Base-by-base conservation (phyloP, 2,113 vertebrate species). In the Megalops atlanticus region DNA sequence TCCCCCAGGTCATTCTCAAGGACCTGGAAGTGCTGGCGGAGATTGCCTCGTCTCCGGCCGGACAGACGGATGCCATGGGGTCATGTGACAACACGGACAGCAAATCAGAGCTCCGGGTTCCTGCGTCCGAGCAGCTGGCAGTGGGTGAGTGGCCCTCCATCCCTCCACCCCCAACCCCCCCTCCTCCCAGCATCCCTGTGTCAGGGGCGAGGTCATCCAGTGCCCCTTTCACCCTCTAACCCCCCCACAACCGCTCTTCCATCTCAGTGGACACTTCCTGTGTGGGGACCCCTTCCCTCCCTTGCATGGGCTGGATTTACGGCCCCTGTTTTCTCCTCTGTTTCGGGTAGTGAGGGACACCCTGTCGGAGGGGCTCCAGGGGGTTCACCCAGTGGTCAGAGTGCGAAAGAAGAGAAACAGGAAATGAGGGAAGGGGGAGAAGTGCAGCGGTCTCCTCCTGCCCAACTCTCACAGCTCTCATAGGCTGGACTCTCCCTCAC, bases 1-100 rank as follows among this genome's bases (percentile, higher is more conserved):
- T 82, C 74, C 64, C 4, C 18, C 85, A 97, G 96, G 98, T 99
- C 43, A 97, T 99, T 84, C 92, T 99, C 81, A 99, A 99, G 92
- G 98, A 99, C 87, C 91, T 99, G 88, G 98, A 99, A 58, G 94
- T 99, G 75, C 83, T 99, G 68, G 98, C 98, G 0, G 98, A 99
- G 92, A 99, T 99, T 0, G 98, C 97, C 0, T 99, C 98, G 11
- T 99, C 98, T n/a, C 98, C 98, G 0, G 98, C 98, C 0, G 97
- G 98, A 78, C 98, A 99, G 86, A 95, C 94, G 0, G 97, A 97
- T 76, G 90, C 83, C 15, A 82, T 85, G 0, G 91, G 85, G 82
- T 80, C 89, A 15, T 90, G 92, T 0, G 95, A 97, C 1, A 86
- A 82, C 85, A 58, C 85, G 0, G 94, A 95, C 12, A 80, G 85